Evolutionary conservation across 2,888 invertebrate species (phyloP).

Genomic region (Oxyteleia sp.): DNA sequence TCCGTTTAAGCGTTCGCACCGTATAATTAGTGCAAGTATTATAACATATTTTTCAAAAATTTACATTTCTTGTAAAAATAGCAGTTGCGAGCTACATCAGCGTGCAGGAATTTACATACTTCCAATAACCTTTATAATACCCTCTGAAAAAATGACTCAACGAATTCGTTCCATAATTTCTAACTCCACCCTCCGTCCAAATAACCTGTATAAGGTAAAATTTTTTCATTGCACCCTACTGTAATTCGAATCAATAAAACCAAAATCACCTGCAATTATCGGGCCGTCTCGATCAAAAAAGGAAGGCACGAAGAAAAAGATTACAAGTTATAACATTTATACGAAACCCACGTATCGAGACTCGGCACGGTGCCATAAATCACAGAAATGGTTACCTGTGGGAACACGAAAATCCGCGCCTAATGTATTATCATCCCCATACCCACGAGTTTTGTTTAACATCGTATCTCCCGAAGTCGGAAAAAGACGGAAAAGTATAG

Average conservation of each 20-base stretch:
- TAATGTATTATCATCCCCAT: conserved; percentile 11
- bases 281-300: conserved; percentile 3
- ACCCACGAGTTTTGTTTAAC: conserved; percentile 8
- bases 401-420: conserved; percentile 13
- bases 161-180: not conserved
- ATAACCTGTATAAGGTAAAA: not conserved
- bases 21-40: too few relatives aligned
- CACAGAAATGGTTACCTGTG: conserved; percentile 9
- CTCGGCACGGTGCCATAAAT: conserved; percentile 31
- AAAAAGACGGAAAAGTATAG: conserved; percentile 18
- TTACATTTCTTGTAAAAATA: too few relatives aligned
- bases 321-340: conserved; percentile 4
- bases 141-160: not conserved
- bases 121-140: not conserved
- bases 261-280: not conserved
- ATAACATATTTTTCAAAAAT: too few relatives aligned
- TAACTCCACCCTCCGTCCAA: not conserved
- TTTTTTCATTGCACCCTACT: not conserved
- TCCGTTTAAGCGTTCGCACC: too few relatives aligned
- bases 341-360: conserved; percentile 33
- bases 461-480: not conserved
- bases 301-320: conserved; percentile 2
- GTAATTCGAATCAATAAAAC: not conserved
- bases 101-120: not conserved
- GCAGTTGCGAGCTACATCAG: too few relatives aligned